Evolutionary conservation across 2,797 vertebrate species (phyloP).

Genomic region (Sphenopsis melanotis): DNA sequence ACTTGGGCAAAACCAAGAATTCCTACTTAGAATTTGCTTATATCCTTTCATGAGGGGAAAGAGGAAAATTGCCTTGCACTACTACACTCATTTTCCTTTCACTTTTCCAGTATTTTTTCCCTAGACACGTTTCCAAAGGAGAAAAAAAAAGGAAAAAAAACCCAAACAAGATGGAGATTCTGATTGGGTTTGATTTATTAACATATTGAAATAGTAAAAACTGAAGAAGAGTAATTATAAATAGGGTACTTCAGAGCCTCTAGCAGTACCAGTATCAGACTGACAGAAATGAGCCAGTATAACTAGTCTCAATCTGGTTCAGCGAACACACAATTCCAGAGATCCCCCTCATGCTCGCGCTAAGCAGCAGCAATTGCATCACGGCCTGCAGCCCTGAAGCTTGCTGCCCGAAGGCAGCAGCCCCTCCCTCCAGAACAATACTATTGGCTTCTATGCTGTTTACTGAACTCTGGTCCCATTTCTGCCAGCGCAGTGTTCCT

Average conservation of each 20-base stretch:
- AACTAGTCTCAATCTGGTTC: neutral
- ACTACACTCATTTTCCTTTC: neutral
- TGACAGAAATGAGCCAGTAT: neutral
- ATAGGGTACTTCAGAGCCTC: neutral
- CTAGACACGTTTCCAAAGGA: neutral
- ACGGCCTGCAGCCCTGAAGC: neutral
- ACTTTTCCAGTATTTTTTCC: neutral
- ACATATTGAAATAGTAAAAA: neutral
- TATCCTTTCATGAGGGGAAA: neutral
- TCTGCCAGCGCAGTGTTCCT: neutral
- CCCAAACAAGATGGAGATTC: neutral
- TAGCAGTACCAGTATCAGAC: neutral
- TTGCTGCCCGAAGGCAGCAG: neutral
- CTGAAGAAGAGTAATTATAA: neutral
- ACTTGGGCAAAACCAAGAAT: neutral
- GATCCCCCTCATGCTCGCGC: neutral
- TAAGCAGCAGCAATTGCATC: neutral
- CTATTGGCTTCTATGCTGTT: neutral
- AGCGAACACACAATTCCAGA: accelerated
- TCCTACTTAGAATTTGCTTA: neutral
- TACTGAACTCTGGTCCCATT: slow-evolving; percentile 16
- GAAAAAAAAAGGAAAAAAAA: neutral
- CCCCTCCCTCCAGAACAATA: slow-evolving; percentile 44
- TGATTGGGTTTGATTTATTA: neutral
- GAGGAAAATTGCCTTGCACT: neutral